phyloP scores from a whole-genome alignment of 2,113 vertebrate species.

The Neolamprologus hecqui region DNA sequence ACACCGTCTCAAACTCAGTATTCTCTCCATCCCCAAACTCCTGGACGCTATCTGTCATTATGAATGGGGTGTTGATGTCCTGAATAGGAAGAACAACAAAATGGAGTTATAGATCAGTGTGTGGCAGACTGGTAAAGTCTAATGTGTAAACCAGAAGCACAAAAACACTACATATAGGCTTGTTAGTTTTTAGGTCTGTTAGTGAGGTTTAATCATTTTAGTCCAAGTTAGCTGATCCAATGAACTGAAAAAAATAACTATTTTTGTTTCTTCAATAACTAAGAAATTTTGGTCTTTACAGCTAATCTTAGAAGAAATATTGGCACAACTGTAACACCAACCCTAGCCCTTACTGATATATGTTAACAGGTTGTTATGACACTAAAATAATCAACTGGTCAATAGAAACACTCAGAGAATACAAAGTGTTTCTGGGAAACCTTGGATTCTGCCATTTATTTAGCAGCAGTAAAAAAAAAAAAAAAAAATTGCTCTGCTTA shows the following conservation, averaged over 20 bases:
- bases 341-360: background rate
- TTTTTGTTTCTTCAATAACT: background rate
- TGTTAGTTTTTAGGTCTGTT: background rate
- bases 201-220: background rate
- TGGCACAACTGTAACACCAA: background rate
- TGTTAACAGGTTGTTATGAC: background rate
- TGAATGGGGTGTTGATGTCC: slow-evolving; percentile 83
- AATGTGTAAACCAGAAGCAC: background rate
- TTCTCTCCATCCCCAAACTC: slow-evolving; percentile 80
- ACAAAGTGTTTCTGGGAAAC: background rate
- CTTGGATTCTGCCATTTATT: background rate
- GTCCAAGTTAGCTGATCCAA: background rate
- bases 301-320: background rate
- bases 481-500: background rate
- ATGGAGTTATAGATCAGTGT: background rate
- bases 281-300: background rate
- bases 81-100: slow-evolving; percentile 28
- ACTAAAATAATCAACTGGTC: background rate
- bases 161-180: background rate
- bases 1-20: slow-evolving; percentile 84
- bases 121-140: background rate
- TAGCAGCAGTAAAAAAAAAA: background rate
- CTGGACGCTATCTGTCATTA: slow-evolving; percentile 77
- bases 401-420: background rate
- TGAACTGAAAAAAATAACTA: background rate